Conservation (phyloP, 2,797 vertebrate species). For the Gadopsis bispinosus region DNA sequence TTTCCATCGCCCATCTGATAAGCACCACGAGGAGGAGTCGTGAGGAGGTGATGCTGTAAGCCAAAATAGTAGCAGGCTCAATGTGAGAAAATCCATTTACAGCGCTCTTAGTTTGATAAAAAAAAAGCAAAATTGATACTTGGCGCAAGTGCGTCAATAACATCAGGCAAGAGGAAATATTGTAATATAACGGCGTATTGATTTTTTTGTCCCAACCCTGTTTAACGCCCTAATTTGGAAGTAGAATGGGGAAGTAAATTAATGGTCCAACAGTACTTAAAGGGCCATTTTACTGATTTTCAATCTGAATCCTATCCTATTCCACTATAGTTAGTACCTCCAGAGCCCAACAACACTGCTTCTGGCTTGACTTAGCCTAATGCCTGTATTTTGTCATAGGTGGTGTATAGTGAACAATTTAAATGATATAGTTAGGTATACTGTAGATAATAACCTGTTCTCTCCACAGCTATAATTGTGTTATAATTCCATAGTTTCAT, state of each 20-base stretch:
- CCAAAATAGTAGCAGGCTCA: conserved; percentile 44
- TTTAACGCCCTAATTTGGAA: conserved; percentile 65
- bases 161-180: conserved; percentile 67
- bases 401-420: background rate
- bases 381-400: background rate
- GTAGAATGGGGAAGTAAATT: conserved; percentile 58
- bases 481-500: background rate
- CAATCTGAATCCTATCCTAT: conserved; percentile 40
- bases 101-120: conserved; percentile 64
- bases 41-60: conserved; percentile 46
- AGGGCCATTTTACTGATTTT: conserved; percentile 58
- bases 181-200: conserved; percentile 67
- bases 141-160: conserved; percentile 54
- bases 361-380: background rate
- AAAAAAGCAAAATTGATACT: conserved; percentile 59
- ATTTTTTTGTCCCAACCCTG: conserved; percentile 59
- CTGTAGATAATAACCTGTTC: background rate
- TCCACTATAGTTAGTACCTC: background rate
- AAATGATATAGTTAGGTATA: background rate
- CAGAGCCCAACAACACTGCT: background rate
- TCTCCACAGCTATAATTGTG: background rate
- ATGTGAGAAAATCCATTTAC: conserved; percentile 67
- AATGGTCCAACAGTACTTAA: conserved; percentile 56
- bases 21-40: conserved; percentile 58
- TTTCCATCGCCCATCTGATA: conserved; percentile 50